Percentiles rank a stretch among this genome's conserved stretches.
Evolutionary conservation across 2,888 invertebrate genomes (phyloP).

Genomic region (Parascotia fuliginaria): DNA sequence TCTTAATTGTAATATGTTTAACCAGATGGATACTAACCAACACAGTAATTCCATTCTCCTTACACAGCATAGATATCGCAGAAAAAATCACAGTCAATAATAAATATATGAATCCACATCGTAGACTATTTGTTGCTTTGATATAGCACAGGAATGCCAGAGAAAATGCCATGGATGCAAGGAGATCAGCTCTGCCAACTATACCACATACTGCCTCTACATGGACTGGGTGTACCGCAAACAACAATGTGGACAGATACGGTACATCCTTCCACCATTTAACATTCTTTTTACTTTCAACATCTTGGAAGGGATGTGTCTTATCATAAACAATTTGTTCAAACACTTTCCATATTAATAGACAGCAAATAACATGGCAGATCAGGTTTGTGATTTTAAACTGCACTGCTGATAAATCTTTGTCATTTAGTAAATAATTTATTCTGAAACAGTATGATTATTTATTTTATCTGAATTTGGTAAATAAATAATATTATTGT

Average conservation of each 20-base stretch:
- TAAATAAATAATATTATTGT: no score
- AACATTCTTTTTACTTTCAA: slow-evolving; percentile 3
- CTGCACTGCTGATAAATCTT: slow-evolving; percentile 82
- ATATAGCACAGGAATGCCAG: slow-evolving; percentile 88
- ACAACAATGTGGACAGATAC: slow-evolving; percentile 90
- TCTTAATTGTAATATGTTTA: neutral
- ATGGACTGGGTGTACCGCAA: slow-evolving; percentile 97
- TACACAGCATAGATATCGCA: slow-evolving; percentile 92
- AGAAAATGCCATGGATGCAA: slow-evolving; percentile 92
- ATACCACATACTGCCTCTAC: slow-evolving; percentile 96
- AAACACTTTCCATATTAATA: slow-evolving; percentile 58
- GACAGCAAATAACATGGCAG: slow-evolving; percentile 87
- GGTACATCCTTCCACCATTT: slow-evolving; percentile 70
- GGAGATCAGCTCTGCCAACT: slow-evolving; percentile 96
- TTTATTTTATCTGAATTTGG: neutral
- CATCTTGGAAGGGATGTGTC: slow-evolving; percentile 5
- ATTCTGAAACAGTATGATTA: slow-evolving; percentile 75
- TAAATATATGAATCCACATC: slow-evolving; percentile 48
- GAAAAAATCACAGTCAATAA: slow-evolving; percentile 73
- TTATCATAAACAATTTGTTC: slow-evolving; percentile 44
- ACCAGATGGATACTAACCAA: slow-evolving; percentile 84
- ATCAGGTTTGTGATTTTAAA: slow-evolving; percentile 92
- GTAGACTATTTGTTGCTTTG: slow-evolving; percentile 48
- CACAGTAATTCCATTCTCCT: slow-evolving; percentile 96
- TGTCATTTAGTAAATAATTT: slow-evolving; percentile 88